Evolutionary conservation across 2,888 invertebrate species (phyloP).

Genomic region (Caenorhabditis sp.): DNA sequence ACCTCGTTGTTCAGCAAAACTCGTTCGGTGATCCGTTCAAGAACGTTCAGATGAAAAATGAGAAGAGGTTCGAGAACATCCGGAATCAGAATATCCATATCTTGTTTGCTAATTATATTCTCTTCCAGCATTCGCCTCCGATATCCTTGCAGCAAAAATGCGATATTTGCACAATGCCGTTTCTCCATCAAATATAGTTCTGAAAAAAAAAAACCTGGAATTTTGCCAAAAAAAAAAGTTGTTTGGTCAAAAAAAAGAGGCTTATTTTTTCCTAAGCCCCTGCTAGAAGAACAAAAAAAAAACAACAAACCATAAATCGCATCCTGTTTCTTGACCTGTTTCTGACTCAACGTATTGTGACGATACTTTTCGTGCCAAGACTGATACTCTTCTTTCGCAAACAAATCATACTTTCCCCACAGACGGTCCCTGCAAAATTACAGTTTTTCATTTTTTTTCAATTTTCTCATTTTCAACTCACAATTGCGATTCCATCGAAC

Average conservation of each 20-base stretch:
- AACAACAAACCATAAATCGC: conserved; percentile 48
- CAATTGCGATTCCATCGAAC: conserved; percentile 3
- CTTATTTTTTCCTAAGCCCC: too few relatives aligned
- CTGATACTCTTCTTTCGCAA: conserved; percentile 41
- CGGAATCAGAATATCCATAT: conserved; percentile 54
- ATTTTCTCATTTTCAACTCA: neutral
- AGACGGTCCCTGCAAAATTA: conserved; percentile 17
- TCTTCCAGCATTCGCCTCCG: conserved; percentile 51
- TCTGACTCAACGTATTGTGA: conserved; percentile 37
- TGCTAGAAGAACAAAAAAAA: neutral
- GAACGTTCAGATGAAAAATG: conserved; percentile 62
- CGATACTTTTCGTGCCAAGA: conserved; percentile 57
- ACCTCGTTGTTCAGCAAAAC: conserved; percentile 50
- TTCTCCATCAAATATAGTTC: conserved; percentile 51
- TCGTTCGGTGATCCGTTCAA: conserved; percentile 57
- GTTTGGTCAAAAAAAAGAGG: too few relatives aligned
- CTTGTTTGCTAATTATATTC: conserved; percentile 40
- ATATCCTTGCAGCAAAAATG: conserved; percentile 54
- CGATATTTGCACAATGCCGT: conserved; percentile 57
- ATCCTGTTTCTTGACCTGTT: conserved; percentile 55
- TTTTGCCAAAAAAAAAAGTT: too few relatives aligned
- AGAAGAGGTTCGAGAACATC: conserved; percentile 67
- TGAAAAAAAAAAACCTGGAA: conserved; percentile 22
- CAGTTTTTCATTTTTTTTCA: neutral
- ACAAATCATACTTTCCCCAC: conserved; percentile 47